Evolutionary conservation across 2,888 invertebrate genomes (phyloP).

Genomic region (Leucophora obtusa): DNA sequence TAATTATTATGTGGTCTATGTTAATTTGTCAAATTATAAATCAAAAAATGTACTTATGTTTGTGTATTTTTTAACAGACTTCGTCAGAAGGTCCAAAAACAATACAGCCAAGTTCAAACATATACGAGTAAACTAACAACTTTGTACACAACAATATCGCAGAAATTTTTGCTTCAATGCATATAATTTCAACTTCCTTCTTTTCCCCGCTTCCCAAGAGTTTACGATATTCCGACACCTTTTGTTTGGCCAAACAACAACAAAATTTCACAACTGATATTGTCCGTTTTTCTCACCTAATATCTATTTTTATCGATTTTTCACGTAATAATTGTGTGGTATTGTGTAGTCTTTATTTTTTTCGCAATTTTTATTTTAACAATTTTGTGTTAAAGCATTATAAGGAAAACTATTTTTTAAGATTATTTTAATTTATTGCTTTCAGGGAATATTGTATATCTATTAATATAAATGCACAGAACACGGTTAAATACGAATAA

Average conservation of each 20-base stretch:
- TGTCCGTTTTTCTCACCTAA: constrained; percentile 19
- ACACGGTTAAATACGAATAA: neutral
- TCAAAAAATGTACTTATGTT: neutral
- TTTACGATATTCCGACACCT: no score
- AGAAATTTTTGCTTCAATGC: constrained; percentile 8
- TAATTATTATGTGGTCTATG: neutral
- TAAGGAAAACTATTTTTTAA: neutral
- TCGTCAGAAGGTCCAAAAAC: constrained; percentile 31
- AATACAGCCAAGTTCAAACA: constrained; percentile 33
- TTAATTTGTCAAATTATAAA: neutral
- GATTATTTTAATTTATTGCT: no score
- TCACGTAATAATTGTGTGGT: constrained; percentile 59
- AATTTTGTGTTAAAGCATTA: neutral
- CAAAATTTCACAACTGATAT: constrained; percentile 16
- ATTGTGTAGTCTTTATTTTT: no score
- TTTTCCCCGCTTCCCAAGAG: neutral
- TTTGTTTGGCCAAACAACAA: no score
- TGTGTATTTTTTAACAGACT: neutral
- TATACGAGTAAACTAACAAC: neutral
- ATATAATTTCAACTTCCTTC: neutral
- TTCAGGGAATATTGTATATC: neutral
- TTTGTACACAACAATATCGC: constrained; percentile 14
- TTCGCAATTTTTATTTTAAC: neutral
- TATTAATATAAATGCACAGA: constrained; percentile 23
- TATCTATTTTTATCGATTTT: constrained; percentile 67